Evolutionary conservation across 2,113 vertebrate genomes (phyloP).

Genomic region (Corythornis madagascariensis): DNA sequence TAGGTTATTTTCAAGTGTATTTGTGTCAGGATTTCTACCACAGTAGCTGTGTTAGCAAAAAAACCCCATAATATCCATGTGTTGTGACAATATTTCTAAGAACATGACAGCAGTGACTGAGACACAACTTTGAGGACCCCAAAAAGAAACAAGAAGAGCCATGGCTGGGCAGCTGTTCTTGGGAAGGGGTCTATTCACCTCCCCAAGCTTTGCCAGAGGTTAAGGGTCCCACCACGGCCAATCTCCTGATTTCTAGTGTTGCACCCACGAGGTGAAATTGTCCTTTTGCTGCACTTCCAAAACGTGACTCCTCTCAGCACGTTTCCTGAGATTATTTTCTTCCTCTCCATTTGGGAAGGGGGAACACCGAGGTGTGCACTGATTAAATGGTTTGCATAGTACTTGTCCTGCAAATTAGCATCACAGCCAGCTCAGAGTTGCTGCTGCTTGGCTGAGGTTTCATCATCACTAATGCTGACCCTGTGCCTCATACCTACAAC

Average conservation of each 20-base stretch:
- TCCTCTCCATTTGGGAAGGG: neutral
- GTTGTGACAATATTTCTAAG: neutral
- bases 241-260: neutral
- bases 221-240: accelerated
- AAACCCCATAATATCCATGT: neutral
- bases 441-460: neutral
- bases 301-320: neutral
- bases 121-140: neutral
- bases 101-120: neutral
- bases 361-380: neutral
- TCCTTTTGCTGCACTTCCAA: neutral
- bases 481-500: neutral
- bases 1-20: neutral
- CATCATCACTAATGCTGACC: neutral
- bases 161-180: neutral
- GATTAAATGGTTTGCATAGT: neutral
- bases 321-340: neutral
- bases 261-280: neutral
- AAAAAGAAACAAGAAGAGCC: neutral
- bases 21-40: neutral
- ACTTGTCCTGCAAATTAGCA: neutral
- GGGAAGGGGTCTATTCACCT: accelerated
- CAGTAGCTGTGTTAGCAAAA: neutral
- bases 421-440: neutral
- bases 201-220: neutral